Evolutionary conservation across 1,140 invertebrate species (phyloP), one percentile per base, ranked within the genome.

Genomic region (Aphidius ervi): DNA sequence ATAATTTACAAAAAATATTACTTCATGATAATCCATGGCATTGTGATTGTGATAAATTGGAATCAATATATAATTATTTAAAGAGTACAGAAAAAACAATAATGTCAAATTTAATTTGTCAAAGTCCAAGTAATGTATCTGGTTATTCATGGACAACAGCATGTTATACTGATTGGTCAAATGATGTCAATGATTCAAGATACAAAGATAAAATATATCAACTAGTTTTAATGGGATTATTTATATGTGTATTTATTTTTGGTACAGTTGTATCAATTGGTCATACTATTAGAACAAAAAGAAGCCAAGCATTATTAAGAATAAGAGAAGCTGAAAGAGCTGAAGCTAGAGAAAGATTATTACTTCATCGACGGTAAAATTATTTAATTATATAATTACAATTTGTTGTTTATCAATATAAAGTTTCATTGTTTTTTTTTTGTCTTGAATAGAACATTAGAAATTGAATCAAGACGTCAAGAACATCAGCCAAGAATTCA

Each of bases 21-120:
- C 64, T 90, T 47, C 77, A 82, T 9, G 86, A 89, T 56, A 91
- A 91, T 76, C 87, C 86, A 60, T 91, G 88, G 88, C 74, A 84
- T 58, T 90, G 88, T 69, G 84, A 89, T 59, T 90, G 88, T 63
- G 58, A 67, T 0, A 76, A 84, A 46, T 79, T 89, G 63, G 79
- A 81, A 58, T 71, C 81, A 31, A 83, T 85, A 64, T 88, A 83
- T 61, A 75, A 82, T 50, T 89, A 76, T 70, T 67, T 89, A 8
- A 69, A 80, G 31, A 77, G 82, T 59, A 81, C 84, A n/a, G 74
- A 79, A n/a, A 85, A 84, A 70, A 82, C 84, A 56, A 58, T 70
- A 4, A 10, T 10, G 0, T 55, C 63, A n/a, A 64, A 41, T 31
- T 62, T 86, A 43, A 76, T 82, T 20, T 89, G 87, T 61, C 82